These are phyloP conservation scores for Corythaixoides concolor DNA, from an alignment of 2,113 vertebrate genomes.

Conservation along the genomic window DNA sequence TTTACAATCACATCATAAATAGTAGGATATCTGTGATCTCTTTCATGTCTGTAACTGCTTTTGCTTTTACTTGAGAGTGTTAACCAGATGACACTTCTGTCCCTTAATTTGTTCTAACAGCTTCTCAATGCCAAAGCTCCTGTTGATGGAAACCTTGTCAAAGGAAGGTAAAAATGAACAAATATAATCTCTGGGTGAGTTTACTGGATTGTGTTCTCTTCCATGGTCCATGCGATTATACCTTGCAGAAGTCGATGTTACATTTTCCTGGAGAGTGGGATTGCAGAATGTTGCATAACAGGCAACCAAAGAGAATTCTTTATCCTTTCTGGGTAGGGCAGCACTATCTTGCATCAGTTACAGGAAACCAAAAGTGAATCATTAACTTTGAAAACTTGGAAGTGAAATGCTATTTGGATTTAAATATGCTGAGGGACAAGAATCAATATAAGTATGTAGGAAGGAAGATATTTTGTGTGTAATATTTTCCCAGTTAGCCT, in stretches of 20 bases:
- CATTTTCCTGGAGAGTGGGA: not conserved
- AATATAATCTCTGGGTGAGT: not conserved
- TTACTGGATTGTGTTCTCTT: not conserved
- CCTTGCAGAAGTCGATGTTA: not conserved
- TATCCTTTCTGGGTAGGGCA: not conserved
- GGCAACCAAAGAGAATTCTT: not conserved
- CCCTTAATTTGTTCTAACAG: not conserved
- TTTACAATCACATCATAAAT: conserved; percentile 53
- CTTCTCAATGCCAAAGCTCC: not conserved
- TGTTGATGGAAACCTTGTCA: not conserved
- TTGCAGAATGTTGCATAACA: not conserved
- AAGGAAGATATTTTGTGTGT: not conserved
- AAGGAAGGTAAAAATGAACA: not conserved
- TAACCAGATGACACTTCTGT: conserved; percentile 16
- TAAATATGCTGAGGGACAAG: not conserved
- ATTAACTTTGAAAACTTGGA: not conserved
- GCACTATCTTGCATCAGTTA: not conserved
- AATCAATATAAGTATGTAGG: not conserved
- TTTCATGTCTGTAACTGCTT: conserved; percentile 42
- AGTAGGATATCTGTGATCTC: not conserved
- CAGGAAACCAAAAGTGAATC: not conserved
- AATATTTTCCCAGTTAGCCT: not conserved
- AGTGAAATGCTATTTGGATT: not conserved
- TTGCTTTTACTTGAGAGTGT: conserved; percentile 7
- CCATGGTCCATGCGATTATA: not conserved